Percentiles rank a stretch among this genome's conserved stretches.
Evolutionary conservation across 2,888 invertebrate species (phyloP).

Genomic region (Eupeodes latifasciatus): DNA sequence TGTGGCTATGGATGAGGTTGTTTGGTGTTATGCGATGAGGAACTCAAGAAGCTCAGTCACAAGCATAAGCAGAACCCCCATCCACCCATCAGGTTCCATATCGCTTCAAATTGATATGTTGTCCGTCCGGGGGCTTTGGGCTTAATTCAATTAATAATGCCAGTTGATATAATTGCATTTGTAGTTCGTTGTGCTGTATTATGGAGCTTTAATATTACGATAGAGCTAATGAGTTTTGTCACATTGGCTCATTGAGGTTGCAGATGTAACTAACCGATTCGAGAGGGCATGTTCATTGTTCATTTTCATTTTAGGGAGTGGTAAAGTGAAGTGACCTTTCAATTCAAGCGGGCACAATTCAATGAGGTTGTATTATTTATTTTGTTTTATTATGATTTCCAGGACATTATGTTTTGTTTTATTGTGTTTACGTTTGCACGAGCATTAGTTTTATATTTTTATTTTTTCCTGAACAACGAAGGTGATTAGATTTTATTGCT

Average conservation of each 20-base stretch:
- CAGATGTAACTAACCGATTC: conserved; percentile 72
- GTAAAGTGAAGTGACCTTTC: conserved; percentile 1
- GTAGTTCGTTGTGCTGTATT: conserved; percentile 53
- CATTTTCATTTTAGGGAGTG: background rate
- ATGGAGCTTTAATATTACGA: conserved; percentile 50
- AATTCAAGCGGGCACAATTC: conserved; percentile 57
- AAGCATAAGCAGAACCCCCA: background rate
- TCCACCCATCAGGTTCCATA: background rate
- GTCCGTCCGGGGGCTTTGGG: conserved; percentile 43
- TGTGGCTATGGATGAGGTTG: background rate
- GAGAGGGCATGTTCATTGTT: conserved; percentile 33
- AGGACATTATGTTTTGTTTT: conserved; percentile 31
- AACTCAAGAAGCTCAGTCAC: background rate
- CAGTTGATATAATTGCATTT: conserved; percentile 73
- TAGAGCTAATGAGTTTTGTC: conserved; percentile 69
- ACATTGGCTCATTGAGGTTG: conserved; percentile 59
- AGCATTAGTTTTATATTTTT: background rate
- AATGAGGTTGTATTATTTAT: conserved; percentile 42
- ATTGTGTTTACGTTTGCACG: conserved; percentile 12
- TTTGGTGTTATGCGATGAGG: too few species aligned
- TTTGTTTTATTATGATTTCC: conserved; percentile 11
- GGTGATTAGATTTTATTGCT: conserved; percentile 42
- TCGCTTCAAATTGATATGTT: conserved; percentile 51
- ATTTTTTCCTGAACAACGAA: conserved; percentile 12
- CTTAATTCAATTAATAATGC: conserved; percentile 73